Percentiles rank a stretch among this genome's conserved stretches.
These are phyloP conservation scores for Physocephala rufipes DNA, from an alignment of 2,888 invertebrate genomes.

Conservation along the genomic window DNA sequence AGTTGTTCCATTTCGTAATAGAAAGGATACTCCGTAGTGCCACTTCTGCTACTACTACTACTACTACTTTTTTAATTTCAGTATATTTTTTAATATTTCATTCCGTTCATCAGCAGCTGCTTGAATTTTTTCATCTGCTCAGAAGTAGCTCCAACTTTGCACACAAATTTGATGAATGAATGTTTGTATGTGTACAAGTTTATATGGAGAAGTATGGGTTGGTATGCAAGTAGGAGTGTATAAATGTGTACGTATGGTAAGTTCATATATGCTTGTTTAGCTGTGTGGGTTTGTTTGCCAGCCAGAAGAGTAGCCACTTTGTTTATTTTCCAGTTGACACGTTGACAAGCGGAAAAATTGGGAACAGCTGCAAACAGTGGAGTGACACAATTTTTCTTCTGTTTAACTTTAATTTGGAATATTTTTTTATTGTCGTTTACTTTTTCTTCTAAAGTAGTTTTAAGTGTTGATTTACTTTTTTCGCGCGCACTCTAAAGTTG, in stretches of 20 bases:
- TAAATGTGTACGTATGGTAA: not conserved
- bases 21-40: too few relatives aligned
- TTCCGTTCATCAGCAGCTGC: too few relatives aligned
- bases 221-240: not conserved
- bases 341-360: conserved; percentile 23
- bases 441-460: conserved; percentile 3
- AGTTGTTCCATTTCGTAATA: too few relatives aligned
- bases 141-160: too few relatives aligned
- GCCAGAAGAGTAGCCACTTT: conserved; percentile 2
- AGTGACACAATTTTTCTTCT: conserved; percentile 28
- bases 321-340: conserved; percentile 25
- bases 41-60: not conserved
- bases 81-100: not conserved
- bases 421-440: not conserved
- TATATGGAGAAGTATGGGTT: not conserved
- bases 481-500: too few relatives aligned
- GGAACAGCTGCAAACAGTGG: conserved; percentile 29
- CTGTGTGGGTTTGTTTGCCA: conserved; percentile 31
- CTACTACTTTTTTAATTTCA: not conserved
- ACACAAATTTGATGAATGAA: too few relatives aligned
- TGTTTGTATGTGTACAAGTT: not conserved
- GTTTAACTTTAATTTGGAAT: conserved; percentile 19
- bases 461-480: not conserved
- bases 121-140: too few relatives aligned
- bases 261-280: conserved; percentile 28